A percentile compares a stretch with the other conserved stretches of the same genome.
phyloP scores from a whole-genome alignment of 1,140 invertebrate species.

The Muscidifurax raptorellus region DNA sequence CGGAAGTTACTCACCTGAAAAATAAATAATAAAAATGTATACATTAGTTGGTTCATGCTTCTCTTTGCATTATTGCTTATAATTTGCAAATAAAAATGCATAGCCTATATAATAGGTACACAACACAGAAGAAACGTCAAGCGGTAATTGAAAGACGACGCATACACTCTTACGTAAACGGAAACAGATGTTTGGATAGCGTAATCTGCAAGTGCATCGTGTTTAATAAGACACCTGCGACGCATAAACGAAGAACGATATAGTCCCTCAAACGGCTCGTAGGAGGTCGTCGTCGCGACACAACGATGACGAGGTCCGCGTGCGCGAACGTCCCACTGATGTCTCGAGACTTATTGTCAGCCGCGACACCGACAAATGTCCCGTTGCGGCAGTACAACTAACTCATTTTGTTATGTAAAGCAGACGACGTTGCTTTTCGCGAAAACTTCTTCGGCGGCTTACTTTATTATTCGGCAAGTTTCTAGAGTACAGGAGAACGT shows the following conservation, averaged over 20 bases:
- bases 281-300: not conserved
- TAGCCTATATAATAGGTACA: not conserved
- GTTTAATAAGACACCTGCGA: not conserved
- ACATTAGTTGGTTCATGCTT: not conserved
- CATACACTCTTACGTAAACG: not conserved
- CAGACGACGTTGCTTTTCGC: not conserved
- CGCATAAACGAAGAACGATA: not conserved
- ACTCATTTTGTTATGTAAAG: constrained; percentile 25
- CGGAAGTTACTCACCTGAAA: constrained; percentile 53
- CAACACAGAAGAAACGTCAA: not conserved
- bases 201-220: constrained; percentile 49
- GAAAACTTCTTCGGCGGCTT: not conserved
- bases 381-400: not conserved
- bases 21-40: constrained; percentile 17
- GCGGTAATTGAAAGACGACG: not conserved
- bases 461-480: constrained; percentile 13
- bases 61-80: not conserved
- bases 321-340: not conserved
- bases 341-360: constrained; percentile 8
- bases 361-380: constrained; percentile 14
- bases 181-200: not conserved
- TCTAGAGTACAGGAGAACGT: not conserved
- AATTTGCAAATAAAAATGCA: not conserved
- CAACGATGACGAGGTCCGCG: not conserved
- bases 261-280: not conserved